Conservation (phyloP, 2,113 vertebrate species). For the Raja brachyura region DNA sequence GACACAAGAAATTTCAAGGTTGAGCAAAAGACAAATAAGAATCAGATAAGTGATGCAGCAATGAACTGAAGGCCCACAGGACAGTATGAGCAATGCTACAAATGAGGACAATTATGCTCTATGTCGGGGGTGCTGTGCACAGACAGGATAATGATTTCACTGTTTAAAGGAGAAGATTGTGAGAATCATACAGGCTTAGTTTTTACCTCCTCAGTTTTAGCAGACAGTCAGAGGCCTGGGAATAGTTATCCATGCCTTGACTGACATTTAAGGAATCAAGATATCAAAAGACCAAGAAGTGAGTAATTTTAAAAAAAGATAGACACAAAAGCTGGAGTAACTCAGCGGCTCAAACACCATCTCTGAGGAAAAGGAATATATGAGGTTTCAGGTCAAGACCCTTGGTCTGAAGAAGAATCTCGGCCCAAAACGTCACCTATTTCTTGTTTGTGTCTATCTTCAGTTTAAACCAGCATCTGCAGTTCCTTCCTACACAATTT, state of each 20-base stretch:
- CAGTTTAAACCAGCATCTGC: no score
- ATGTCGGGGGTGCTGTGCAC: background rate
- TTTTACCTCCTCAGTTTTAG: background rate
- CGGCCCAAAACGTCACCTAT: no score
- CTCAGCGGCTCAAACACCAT: no score
- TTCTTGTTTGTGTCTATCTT: no score
- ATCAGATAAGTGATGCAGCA: background rate
- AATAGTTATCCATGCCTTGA: background rate
- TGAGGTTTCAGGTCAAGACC: no score
- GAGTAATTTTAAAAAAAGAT: no score
- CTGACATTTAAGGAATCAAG: background rate
- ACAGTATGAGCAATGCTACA: background rate
- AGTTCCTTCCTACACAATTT: background rate
- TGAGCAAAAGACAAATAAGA: background rate
- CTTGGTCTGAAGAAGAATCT: no score
- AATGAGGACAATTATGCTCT: background rate
- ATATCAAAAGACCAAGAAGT: background rate
- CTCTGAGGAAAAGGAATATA: no score
- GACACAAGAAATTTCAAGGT: background rate
- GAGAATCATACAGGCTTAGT: background rate
- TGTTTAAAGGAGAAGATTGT: background rate
- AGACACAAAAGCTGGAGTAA: no score
- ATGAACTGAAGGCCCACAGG: background rate
- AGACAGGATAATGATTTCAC: background rate
- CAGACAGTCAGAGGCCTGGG: background rate